Evolutionary conservation across 2,113 vertebrate genomes (phyloP), one percentile per base, ranked within the genome.

Genomic region (Nibea albiflora): DNA sequence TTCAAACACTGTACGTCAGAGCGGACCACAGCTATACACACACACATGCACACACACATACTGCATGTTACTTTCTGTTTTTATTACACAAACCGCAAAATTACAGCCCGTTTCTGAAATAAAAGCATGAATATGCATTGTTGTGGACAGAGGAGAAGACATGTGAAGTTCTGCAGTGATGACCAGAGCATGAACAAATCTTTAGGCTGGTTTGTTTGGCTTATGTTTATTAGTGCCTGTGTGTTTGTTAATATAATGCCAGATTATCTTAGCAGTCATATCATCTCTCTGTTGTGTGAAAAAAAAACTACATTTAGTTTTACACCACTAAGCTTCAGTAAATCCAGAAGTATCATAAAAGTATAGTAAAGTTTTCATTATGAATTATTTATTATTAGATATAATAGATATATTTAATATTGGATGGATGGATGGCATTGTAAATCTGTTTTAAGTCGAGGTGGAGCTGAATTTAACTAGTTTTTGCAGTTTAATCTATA

Each of bases 1-100:
- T 90, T 93, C 87, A 92, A 94, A 91, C 80, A 80, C 78, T 74
- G 52, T 80, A 85, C 53, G 82, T 83, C 81, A 81, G 71, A 81
- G 86, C 49, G 11, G 44, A 86, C 73, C 77, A 78, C 75, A 89
- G 76, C 84, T 75, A 79, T 15, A 49, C 54, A 66, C 72, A 70
- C 75, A 39, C 76, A 31, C 76, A 64, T 69, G 72, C 68, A 62
- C 69, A 76, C 62, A 10, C 20, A 26, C 65, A 46, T 5, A 58
- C 46, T 46, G 12, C 17, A 24, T 42, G 52, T 68, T 64, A 62
- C 42, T 63, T 31, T 39, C 17, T 47, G 2, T 20, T 63, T 72
- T 78, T 74, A 28, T 47, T 56, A 24, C n/a, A 69, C 64, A 69
- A 42, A 52, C 44, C 16, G 16, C 53, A 53, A 81, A 85, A 80